A percentile compares a stretch with the other conserved stretches of the same genome.
Evolutionary conservation across 2,113 vertebrate species (phyloP).

Genomic region (Sigmodon hispidus): DNA sequence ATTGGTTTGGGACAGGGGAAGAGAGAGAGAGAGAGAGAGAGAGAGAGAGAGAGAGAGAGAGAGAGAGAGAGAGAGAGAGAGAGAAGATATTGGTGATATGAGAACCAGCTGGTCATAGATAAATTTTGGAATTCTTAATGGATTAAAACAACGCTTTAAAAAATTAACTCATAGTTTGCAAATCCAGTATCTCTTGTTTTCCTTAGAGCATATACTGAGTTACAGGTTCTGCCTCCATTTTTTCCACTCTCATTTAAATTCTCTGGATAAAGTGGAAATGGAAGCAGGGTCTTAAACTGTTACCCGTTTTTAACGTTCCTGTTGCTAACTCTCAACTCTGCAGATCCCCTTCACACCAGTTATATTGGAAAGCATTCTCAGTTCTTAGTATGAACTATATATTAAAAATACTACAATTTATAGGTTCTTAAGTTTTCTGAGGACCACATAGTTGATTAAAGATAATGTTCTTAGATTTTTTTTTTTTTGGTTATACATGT

Average conservation of each 20-base stretch:
- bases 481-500: slow-evolving; percentile 30
- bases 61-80: not conserved
- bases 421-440: slow-evolving; percentile 35
- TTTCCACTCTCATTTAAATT: slow-evolving; percentile 42
- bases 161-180: slow-evolving; percentile 13
- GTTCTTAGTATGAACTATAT: slow-evolving; percentile 31
- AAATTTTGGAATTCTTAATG: slow-evolving; percentile 10
- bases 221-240: slow-evolving; percentile 21
- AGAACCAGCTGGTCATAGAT: slow-evolving; percentile 45
- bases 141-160: slow-evolving; percentile 14
- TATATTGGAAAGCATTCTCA: slow-evolving; percentile 44
- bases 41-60: not conserved
- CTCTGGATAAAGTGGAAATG: slow-evolving; percentile 54
- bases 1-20: slow-evolving; percentile 34
- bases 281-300: slow-evolving; percentile 50
- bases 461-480: slow-evolving; percentile 28
- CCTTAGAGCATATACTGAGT: slow-evolving; percentile 13
- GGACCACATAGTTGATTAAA: not conserved
- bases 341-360: not conserved
- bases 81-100: not conserved
- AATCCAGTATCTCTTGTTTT: slow-evolving; percentile 43
- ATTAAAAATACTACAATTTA: not conserved
- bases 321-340: not conserved
- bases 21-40: not conserved
- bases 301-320: not conserved